Evolutionary conservation across 2,888 invertebrate genomes (phyloP).

Genomic region (Agriopis aurantiaria): DNA sequence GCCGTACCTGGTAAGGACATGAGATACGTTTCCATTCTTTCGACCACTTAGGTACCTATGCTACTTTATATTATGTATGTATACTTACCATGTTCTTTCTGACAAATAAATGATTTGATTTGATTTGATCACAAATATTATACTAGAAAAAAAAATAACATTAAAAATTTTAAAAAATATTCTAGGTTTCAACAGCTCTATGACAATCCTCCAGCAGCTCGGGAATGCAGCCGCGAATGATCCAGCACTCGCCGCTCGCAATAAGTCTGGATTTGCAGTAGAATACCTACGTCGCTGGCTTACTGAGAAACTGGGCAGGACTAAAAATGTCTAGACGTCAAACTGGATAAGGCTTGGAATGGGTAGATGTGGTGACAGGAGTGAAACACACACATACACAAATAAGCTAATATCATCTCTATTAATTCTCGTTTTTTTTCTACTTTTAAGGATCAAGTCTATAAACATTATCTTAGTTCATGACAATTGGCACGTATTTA

Average conservation of each 20-base stretch:
- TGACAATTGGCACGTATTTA: too few species aligned
- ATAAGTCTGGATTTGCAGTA: constrained; percentile 83
- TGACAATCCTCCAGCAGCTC: constrained; percentile 19
- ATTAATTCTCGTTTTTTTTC: too few species aligned
- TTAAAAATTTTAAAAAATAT: not conserved
- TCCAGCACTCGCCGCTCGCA: constrained; percentile 71
- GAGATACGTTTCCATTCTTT: too few species aligned
- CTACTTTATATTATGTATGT: too few species aligned
- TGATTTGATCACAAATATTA: too few species aligned
- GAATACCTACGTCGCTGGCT: constrained; percentile 58
- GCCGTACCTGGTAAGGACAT: too few species aligned
- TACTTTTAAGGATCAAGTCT: too few species aligned
- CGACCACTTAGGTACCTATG: too few species aligned
- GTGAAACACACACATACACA: not conserved
- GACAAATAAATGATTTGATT: too few species aligned
- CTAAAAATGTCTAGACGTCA: constrained; percentile 37
- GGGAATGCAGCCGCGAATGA: constrained; percentile 62
- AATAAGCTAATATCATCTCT: too few species aligned
- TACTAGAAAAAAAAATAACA: not conserved
- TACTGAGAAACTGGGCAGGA: constrained; percentile 19
- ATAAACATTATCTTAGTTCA: too few species aligned
- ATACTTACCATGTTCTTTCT: too few species aligned
- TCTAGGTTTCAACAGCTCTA: constrained; percentile 61
- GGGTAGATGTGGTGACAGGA: not conserved
- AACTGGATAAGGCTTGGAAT: not conserved